phyloP scores from a whole-genome alignment of 1,140 invertebrate species.

The Choristoneura fumiferana region DNA sequence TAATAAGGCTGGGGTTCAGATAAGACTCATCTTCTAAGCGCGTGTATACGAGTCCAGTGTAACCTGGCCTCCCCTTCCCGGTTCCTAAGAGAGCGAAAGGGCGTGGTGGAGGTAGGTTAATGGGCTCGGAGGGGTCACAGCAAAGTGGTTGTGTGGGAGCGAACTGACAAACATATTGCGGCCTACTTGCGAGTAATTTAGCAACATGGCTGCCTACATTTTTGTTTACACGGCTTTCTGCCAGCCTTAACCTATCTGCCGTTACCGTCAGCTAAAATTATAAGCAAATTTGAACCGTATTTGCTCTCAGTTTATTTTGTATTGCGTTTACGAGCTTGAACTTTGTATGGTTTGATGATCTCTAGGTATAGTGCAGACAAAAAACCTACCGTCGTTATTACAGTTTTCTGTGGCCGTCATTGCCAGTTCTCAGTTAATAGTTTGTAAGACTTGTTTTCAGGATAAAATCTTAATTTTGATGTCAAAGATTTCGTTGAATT shows the following conservation, averaged over 20 bases:
- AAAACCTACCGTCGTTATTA: no score
- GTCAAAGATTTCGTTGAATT: no score
- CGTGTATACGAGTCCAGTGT: constrained; percentile 25
- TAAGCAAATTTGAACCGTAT: constrained; percentile 19
- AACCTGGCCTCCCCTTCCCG: constrained; percentile 22
- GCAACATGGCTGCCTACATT: constrained; percentile 23
- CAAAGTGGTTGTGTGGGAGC: constrained; percentile 30
- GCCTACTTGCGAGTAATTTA: constrained; percentile 48
- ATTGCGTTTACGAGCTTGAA: no score
- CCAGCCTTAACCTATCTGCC: constrained; percentile 12
- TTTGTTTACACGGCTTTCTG: background rate
- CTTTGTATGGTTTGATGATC: no score
- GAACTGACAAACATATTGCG: constrained; percentile 31
- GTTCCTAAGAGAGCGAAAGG: constrained; percentile 19
- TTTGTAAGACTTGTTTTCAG: no score
- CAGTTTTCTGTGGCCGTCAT: no score
- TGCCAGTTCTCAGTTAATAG: no score
- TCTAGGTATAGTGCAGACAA: no score
- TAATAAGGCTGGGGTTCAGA: constrained; percentile 38
- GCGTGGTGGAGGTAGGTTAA: constrained; percentile 37
- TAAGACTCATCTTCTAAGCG: constrained; percentile 35
- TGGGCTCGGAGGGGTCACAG: constrained; percentile 31
- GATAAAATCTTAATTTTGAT: no score
- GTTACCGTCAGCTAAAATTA: constrained; percentile 26
- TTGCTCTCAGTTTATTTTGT: no score